phyloP scores from a whole-genome alignment of 2,113 vertebrate genomes.

The Myrmophylax atrothorax region DNA sequence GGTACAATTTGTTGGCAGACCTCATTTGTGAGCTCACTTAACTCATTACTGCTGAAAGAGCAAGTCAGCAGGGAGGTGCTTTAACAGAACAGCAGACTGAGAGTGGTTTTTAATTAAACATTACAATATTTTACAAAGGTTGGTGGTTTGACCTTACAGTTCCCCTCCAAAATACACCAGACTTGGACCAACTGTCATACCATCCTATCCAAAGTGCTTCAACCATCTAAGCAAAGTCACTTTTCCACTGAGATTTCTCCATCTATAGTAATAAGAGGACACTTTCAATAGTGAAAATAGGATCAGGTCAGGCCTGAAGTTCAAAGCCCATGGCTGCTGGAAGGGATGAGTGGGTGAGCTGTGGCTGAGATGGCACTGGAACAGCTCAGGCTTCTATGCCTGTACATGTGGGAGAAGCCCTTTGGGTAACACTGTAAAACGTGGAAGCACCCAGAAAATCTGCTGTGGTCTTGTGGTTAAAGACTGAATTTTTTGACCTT shows the following conservation, averaged over 20 bases:
- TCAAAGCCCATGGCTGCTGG: rapidly evolving
- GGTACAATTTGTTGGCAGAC: background rate
- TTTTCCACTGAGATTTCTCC: background rate
- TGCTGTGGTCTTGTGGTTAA: background rate
- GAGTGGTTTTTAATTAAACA: background rate
- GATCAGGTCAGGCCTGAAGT: background rate
- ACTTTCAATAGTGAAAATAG: background rate
- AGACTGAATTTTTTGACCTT: background rate
- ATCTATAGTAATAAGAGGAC: background rate
- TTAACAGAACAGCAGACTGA: background rate
- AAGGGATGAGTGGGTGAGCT: background rate
- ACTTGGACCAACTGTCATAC: background rate
- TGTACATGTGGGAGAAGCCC: background rate
- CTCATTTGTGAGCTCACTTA: background rate
- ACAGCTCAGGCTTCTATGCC: background rate
- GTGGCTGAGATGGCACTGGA: background rate
- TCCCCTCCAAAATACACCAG: background rate
- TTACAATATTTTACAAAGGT: background rate
- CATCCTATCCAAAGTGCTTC: background rate
- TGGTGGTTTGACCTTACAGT: background rate
- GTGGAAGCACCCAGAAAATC: background rate
- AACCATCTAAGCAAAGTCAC: background rate
- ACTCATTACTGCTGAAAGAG: background rate
- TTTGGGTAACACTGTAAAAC: background rate
- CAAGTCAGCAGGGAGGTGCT: background rate